These are phyloP conservation scores for Bergia sp. DNA, from an alignment of 92 coral and sea anemone species.

Conservation along the genomic window DNA sequence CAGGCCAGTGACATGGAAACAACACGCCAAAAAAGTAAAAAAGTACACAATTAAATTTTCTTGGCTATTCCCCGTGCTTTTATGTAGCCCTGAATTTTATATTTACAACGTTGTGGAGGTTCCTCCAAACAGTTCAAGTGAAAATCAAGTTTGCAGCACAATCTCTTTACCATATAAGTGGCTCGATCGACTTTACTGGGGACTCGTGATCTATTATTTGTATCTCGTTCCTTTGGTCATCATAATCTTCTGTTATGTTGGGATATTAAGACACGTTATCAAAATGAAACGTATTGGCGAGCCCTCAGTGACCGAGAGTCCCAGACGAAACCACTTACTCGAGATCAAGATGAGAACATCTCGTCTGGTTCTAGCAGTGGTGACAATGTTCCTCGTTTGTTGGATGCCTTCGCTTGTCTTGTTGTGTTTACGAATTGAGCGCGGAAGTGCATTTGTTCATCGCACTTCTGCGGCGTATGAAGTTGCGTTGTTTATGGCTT, in stretches of 20 bases:
- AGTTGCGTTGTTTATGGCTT: neutral
- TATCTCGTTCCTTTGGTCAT: constrained; percentile 54
- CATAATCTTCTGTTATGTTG: neutral
- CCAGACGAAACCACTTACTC: neutral
- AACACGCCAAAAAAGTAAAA: constrained; percentile 38
- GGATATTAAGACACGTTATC: constrained; percentile 49
- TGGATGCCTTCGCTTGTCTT: neutral
- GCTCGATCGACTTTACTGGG: constrained; percentile 67
- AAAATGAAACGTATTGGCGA: constrained; percentile 44
- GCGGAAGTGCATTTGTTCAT: neutral
- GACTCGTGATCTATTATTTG: constrained; percentile 46
- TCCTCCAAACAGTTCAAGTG: neutral
- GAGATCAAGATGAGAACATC: neutral
- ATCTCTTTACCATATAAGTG: constrained; percentile 54
- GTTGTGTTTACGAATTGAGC: neutral
- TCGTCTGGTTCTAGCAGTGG: neutral
- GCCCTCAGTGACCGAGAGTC: neutral
- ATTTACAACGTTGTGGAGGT: constrained; percentile 45
- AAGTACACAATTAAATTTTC: constrained; percentile 49
- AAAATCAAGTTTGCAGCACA: constrained; percentile 48
- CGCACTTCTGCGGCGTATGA: neutral
- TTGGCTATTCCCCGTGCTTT: constrained; percentile 59
- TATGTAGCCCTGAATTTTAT: constrained; percentile 53
- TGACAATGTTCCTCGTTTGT: neutral
- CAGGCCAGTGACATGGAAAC: neutral